These are phyloP conservation scores for Megaceryle maxima DNA, from an alignment of 2,113 vertebrate genomes.

Conservation along the genomic window DNA sequence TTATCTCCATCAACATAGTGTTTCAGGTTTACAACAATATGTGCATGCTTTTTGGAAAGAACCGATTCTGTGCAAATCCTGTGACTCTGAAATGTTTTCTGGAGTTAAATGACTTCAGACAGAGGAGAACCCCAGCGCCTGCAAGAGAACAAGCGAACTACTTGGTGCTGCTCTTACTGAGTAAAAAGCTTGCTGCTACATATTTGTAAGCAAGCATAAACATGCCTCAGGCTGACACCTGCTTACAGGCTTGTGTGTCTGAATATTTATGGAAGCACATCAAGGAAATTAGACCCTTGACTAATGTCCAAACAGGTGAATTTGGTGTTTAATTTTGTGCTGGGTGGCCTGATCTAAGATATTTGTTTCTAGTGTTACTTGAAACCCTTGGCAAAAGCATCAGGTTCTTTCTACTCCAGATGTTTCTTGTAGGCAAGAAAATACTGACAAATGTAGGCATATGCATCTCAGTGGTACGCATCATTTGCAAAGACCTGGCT, in stretches of 20 bases:
- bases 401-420: not conserved
- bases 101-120: not conserved
- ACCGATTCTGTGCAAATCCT: not conserved
- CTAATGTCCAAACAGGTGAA: not conserved
- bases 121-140: not conserved
- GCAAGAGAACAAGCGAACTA: not conserved
- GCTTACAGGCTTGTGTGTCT: not conserved
- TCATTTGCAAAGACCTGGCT: not conserved
- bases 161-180: not conserved
- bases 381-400: not conserved
- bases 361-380: not conserved
- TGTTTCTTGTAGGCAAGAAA: not conserved
- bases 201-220: not conserved
- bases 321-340: not conserved
- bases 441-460: not conserved
- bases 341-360: not conserved
- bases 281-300: not conserved
- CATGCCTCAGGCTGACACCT: not conserved
- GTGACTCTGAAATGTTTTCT: not conserved
- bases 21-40: not conserved
- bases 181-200: not conserved
- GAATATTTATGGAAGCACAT: not conserved
- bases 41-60: not conserved
- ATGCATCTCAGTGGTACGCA: not conserved
- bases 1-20: accelerated